A percentile compares a stretch with the other conserved stretches of the same genome.
Conservation (phyloP, 2,888 invertebrate genomes). For the Trilocha varians region DNA sequence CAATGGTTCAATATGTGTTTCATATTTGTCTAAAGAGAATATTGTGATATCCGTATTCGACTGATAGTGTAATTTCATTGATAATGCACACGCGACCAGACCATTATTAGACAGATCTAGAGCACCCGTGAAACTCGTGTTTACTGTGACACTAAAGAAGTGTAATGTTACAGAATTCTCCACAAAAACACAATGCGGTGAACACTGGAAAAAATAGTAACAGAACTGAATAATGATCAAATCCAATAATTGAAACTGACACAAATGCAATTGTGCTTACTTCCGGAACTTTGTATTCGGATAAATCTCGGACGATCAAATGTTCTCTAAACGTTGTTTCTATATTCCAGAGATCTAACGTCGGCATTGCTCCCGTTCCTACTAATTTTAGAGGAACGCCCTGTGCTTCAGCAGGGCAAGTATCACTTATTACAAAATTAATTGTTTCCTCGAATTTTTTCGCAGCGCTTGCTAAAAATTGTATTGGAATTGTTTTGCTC, state of each 20-base stretch:
- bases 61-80: constrained; percentile 52
- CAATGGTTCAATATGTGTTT: constrained; percentile 56
- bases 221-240: constrained; percentile 2
- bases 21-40: constrained; percentile 55
- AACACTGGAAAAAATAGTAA: constrained; percentile 36
- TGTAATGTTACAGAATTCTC: constrained; percentile 58
- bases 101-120: constrained; percentile 63
- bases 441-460: constrained; percentile 55
- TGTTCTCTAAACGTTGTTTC: constrained; percentile 75
- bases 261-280: constrained; percentile 20
- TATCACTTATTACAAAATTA: constrained; percentile 57
- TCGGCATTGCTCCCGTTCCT: constrained; percentile 72
- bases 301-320: constrained; percentile 65
- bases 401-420: constrained; percentile 60
- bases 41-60: constrained; percentile 39
- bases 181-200: constrained; percentile 58
- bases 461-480: constrained; percentile 46
- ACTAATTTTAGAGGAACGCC: constrained; percentile 63
- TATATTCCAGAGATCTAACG: constrained; percentile 70
- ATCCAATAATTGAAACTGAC: too few species aligned
- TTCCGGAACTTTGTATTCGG: constrained; percentile 66
- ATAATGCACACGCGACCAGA: constrained; percentile 50
- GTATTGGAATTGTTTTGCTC: constrained; percentile 53
- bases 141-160: constrained; percentile 55
- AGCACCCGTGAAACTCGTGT: constrained; percentile 36